These are phyloP conservation scores for Hirundichthys speculiger DNA, from an alignment of 2,113 vertebrate genomes.

Conservation along the genomic window DNA sequence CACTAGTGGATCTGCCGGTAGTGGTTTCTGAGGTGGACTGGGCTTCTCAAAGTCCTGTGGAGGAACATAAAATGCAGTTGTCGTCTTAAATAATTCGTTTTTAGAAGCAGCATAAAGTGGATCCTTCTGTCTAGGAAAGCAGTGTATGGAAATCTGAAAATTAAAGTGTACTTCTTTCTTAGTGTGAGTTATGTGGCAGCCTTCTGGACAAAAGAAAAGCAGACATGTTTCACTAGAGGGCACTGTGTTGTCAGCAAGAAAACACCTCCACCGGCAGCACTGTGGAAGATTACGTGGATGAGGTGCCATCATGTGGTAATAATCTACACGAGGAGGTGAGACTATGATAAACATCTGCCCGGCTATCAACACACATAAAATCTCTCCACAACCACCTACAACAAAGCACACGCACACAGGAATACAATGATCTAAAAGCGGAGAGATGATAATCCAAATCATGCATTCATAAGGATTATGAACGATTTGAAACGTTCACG, in stretches of 20 bases:
- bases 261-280: constrained; percentile 24
- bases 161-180: not conserved
- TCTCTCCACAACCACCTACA: not conserved
- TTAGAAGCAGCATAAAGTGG: constrained; percentile 1
- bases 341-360: constrained; percentile 57
- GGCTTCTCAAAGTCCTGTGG: constrained; percentile 85
- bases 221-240: constrained; percentile 63
- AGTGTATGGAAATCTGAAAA: constrained; percentile 5
- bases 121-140: too few species aligned
- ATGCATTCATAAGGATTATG: too few species aligned
- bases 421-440: constrained; percentile 4
- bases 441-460: too few species aligned
- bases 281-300: constrained; percentile 61
- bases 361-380: constrained; percentile 12
- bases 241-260: constrained; percentile 62
- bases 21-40: constrained; percentile 88
- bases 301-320: constrained; percentile 68
- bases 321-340: constrained; percentile 63
- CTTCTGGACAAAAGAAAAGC: constrained; percentile 19
- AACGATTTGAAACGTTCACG: constrained; percentile 20
- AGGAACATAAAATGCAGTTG: not conserved
- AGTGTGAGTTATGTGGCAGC: constrained; percentile 12
- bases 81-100: not conserved
- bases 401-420: not conserved
- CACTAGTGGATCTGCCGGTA: constrained; percentile 88